Evolutionary conservation across 2,797 vertebrate genomes (phyloP), one percentile per base, ranked within the genome.

Genomic region (Sparus aurata): DNA sequence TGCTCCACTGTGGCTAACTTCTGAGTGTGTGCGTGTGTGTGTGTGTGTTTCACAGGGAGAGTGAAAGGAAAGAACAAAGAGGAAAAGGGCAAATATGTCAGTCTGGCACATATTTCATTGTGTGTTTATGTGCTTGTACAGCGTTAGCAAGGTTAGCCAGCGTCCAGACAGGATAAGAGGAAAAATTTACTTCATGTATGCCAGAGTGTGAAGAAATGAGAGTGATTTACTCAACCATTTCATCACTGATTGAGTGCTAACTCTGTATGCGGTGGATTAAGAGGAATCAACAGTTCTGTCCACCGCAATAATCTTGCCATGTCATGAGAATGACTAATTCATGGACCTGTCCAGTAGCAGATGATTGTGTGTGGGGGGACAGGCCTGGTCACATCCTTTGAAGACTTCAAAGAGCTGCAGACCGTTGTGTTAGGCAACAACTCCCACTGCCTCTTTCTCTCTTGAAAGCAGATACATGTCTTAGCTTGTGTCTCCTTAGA

Each of bases 1-100:
- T 79, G 41, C 11, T 27, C 52, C 71, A 75, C 16, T 41, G 45
- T 79, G 41, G 18, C 34, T 72, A 61, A 67, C 62, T 79, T 49
- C 45, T 63, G 66, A 17, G 30, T 53, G 17, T 61, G 20, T 61
- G 30, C 60, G 18, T n/a, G 30, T 34, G 30, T 34, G 30, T 57
- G 15, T 61, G 20, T 15, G 4, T 38, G 38, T 22, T 53, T 38
- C 41, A 47, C 8, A 30, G 53, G 55, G 34, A 17, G 12, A 49
- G 30, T 43, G 47, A 47, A 69, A 59, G 12, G 27, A 12, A 17
- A n/a, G 3, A 27, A 4, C n/a, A 34, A 12, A 8, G 13, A 23
- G 4, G n/a, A 45, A 63, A 59, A 62, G 12, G 60, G n/a, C 20
- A 64, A 43, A 65, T 41, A 15, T 22, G 30, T 61, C 4, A 71